A percentile compares a stretch with the other conserved stretches of the same genome.
These are phyloP conservation scores for Nylanderia fulva DNA, from an alignment of 1,140 invertebrate genomes.

Conservation along the genomic window DNA sequence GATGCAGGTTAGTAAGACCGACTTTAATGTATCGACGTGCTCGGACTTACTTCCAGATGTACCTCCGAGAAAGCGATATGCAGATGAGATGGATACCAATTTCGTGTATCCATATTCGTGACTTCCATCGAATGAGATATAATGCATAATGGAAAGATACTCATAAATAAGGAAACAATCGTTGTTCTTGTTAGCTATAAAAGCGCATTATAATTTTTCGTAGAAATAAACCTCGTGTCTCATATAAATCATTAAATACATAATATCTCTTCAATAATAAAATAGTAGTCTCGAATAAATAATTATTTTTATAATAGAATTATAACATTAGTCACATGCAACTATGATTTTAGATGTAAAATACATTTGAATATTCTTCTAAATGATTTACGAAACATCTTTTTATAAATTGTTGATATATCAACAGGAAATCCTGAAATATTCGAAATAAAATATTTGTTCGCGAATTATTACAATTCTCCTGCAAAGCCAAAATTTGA, in stretches of 20 bases:
- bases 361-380: too few relatives aligned
- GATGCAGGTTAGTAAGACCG: background rate
- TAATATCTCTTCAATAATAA: background rate
- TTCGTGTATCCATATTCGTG: conserved; percentile 63
- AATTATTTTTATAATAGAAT: background rate
- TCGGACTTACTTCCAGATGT: conserved; percentile 48
- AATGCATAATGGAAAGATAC: conserved; percentile 27
- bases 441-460: background rate
- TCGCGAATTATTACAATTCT: background rate
- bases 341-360: too few relatives aligned
- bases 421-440: too few relatives aligned
- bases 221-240: background rate
- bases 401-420: too few relatives aligned
- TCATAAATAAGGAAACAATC: conserved; percentile 21
- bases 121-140: background rate
- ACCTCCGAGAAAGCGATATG: conserved; percentile 60
- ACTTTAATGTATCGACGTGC: conserved; percentile 48
- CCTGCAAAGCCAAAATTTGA: background rate
- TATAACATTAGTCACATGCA: background rate
- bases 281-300: background rate
- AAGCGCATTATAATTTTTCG: background rate
- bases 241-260: background rate
- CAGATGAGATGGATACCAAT: conserved; percentile 64
- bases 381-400: too few relatives aligned
- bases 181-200: background rate